Evolutionary conservation across 92 coral and sea anemone species (phyloP).

Genomic region (Porites evermanni): DNA sequence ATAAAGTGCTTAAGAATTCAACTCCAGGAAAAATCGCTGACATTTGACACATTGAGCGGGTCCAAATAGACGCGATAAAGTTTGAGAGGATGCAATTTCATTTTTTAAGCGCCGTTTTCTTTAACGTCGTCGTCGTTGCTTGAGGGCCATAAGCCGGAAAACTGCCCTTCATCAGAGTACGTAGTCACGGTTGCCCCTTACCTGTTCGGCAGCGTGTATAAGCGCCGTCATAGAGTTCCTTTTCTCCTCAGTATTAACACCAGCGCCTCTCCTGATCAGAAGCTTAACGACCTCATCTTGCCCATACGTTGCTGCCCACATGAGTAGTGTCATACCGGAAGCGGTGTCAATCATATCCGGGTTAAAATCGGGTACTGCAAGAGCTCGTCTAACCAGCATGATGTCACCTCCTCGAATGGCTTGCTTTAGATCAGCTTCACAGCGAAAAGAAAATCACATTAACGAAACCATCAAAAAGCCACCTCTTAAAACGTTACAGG

Average conservation of each 20-base stretch:
- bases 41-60: too few relatives aligned
- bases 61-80: too few relatives aligned
- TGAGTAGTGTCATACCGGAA: slow-evolving; percentile 92
- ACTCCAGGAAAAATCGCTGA: too few relatives aligned
- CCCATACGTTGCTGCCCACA: slow-evolving; percentile 93
- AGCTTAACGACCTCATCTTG: slow-evolving; percentile 82
- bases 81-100: too few relatives aligned
- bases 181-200: neutral
- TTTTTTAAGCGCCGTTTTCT: too few relatives aligned
- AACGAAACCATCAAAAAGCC: neutral
- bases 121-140: too few relatives aligned
- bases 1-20: too few relatives aligned
- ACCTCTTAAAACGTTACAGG: too few relatives aligned
- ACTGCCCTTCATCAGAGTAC: too few relatives aligned
- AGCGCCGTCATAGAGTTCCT: slow-evolving; percentile 82
- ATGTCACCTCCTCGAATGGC: slow-evolving; percentile 86
- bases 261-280: slow-evolving; percentile 80
- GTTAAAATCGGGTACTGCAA: slow-evolving; percentile 80
- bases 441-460: neutral
- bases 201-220: slow-evolving; percentile 95
- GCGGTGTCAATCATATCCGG: slow-evolving; percentile 80
- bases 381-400: slow-evolving; percentile 75
- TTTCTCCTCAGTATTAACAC: slow-evolving; percentile 75
- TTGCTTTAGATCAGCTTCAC: slow-evolving; percentile 65
- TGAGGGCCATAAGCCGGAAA: too few relatives aligned